Evolutionary conservation across 2,113 vertebrate genomes (phyloP).

Genomic region (Odontophorus gujanensis): DNA sequence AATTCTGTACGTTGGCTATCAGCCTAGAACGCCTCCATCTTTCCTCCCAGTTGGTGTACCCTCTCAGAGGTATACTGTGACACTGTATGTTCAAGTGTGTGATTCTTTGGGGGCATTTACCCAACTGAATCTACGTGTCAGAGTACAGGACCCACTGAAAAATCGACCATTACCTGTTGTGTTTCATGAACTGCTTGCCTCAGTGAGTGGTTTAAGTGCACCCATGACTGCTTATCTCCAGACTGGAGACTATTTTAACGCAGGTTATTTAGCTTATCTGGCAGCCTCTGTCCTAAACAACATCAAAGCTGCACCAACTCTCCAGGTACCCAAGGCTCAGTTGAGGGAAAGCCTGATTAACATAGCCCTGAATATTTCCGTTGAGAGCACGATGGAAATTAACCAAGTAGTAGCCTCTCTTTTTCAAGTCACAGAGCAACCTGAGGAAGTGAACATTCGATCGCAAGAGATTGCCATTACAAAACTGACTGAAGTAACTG

Average conservation of each 20-base stretch:
- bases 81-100: slow-evolving; percentile 54
- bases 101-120: slow-evolving; percentile 66
- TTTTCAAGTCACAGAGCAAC: slow-evolving; percentile 51
- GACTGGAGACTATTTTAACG: slow-evolving; percentile 23
- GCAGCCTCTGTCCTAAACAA: slow-evolving; percentile 68
- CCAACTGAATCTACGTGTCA: slow-evolving; percentile 35
- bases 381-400: slow-evolving; percentile 14
- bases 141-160: neutral
- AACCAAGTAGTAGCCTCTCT: slow-evolving; percentile 68
- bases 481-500: slow-evolving; percentile 48
- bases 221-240: neutral
- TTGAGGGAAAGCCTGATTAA: slow-evolving; percentile 66
- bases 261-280: slow-evolving; percentile 61
- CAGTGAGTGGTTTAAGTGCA: neutral
- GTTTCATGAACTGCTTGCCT: neutral
- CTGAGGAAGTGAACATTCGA: neutral
- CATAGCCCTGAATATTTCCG: slow-evolving; percentile 17
- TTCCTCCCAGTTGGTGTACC: slow-evolving; percentile 65
- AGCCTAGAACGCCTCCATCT: slow-evolving; percentile 31
- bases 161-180: neutral
- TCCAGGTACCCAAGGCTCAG: neutral
- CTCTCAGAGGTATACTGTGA: slow-evolving; percentile 3
- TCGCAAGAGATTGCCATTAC: neutral
- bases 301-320: neutral
- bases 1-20: slow-evolving; percentile 67